Base-by-base conservation (phyloP, 2,113 vertebrate genomes). In the Suncus etruscus region DNA sequence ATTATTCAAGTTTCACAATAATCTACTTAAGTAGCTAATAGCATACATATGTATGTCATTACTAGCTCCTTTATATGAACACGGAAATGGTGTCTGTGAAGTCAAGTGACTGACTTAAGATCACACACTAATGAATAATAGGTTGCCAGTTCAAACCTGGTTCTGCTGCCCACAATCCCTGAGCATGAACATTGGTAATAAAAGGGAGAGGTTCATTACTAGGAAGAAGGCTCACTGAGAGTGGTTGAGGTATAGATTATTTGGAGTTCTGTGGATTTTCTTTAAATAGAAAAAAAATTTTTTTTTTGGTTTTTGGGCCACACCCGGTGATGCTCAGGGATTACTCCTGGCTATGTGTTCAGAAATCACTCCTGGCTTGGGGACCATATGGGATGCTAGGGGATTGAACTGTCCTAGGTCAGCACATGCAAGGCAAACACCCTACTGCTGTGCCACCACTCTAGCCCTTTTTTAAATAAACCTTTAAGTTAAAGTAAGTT, bases 41-140 rank as follows among this genome's bases (percentile, higher is more conserved):
- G 39, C 39, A 39, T 39, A 48, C 66, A 66, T 48, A 86, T 3
- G 29, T 45, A 31, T 0, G 4, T 16, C 6, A 11, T 82, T 32
- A 79, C 85, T 79, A 68, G 54, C 73, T 63, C 39, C 24, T 31
- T 32, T 77, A 80, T 77, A 74, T 63, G 83, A 48, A 74, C 31
- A 22, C 25, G 31, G 83, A 87, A 93, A 87, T 51, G 86, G 66
- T 58, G 45, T 79, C 72, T 54, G 39, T 39, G 54, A 87, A 16
- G 73, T 70, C 83, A 88, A 78, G 61, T 11, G 39, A 89, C 61
- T 87, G 76, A 61, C 79, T 78, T 65, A 87, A 83, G 65, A 24
- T 50, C 39, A 90, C 32, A 78, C 20, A 54, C 51, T 72, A 77
- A 74, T 45, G 72, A 87, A 75, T 48, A 39, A 39, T 22, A 74